These are phyloP conservation scores for Alligator sinensis DNA, from an alignment of 2,113 vertebrate genomes.

Conservation along the genomic window DNA sequence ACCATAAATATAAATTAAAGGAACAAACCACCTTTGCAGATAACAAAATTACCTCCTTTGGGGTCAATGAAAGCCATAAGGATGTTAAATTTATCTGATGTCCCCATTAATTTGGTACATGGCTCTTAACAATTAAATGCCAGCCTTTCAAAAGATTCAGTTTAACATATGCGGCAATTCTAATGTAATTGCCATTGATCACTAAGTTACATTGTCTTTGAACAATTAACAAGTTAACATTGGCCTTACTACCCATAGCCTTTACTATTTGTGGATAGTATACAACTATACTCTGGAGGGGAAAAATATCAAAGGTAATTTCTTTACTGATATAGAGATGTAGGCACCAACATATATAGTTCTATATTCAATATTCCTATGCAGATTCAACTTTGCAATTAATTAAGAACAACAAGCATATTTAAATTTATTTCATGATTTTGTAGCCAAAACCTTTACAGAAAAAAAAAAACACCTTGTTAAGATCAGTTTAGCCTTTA, in stretches of 20 bases:
- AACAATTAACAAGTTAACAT: constrained; percentile 20
- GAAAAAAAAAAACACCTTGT: neutral
- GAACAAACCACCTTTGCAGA: constrained; percentile 31
- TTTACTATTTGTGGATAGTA: neutral
- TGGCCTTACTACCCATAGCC: neutral
- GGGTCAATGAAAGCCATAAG: constrained; percentile 33
- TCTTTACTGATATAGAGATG: neutral
- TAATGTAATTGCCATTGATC: constrained; percentile 37
- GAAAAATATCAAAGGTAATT: neutral
- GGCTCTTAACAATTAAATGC: constrained; percentile 29
- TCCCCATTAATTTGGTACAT: constrained; percentile 38
- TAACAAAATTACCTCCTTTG: constrained; percentile 27
- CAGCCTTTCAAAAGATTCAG: constrained; percentile 40
- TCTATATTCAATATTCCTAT: neutral
- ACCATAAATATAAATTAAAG: constrained; percentile 1
- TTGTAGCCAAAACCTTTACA: neutral
- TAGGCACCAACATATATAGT: neutral
- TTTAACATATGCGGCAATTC: constrained; percentile 51
- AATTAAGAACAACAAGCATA: neutral
- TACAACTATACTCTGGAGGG: neutral
- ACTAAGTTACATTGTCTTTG: constrained; percentile 2
- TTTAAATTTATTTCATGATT: constrained; percentile 12
- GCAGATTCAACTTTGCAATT: neutral
- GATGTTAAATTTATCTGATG: constrained; percentile 45
- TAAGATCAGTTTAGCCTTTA: neutral